Conservation (phyloP, 2,113 vertebrate species). For the Nestor notabilis region DNA sequence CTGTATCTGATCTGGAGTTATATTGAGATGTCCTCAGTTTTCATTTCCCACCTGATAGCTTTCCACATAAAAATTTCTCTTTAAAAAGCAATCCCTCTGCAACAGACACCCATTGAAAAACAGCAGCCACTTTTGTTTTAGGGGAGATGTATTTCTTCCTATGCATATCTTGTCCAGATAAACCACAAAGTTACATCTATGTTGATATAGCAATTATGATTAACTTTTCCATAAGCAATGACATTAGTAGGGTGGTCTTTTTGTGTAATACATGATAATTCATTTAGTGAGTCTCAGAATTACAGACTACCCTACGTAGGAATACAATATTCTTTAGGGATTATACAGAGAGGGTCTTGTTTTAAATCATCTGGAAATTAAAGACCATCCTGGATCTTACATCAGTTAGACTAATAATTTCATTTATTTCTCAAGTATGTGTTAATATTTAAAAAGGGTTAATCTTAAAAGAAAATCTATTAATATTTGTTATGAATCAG, state of each 20-base stretch:
- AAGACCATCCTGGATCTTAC: not conserved
- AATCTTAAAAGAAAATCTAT: not conserved
- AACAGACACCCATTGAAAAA: not conserved
- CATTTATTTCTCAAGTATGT: not conserved
- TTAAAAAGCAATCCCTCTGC: not conserved
- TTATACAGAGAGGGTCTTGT: not conserved
- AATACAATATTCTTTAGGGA: not conserved
- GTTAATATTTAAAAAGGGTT: not conserved
- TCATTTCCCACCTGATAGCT: not conserved
- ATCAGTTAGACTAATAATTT: not conserved
- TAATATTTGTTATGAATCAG: not conserved
- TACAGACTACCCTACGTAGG: not conserved
- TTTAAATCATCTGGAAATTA: not conserved
- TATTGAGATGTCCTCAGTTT: not conserved
- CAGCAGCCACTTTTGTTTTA: not conserved
- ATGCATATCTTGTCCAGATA: not conserved
- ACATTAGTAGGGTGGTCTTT: not conserved
- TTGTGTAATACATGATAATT: not conserved
- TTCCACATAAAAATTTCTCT: not conserved
- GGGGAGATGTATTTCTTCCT: not conserved
- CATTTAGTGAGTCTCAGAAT: not conserved
- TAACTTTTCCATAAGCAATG: not conserved
- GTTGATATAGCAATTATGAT: not conserved
- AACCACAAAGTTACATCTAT: not conserved
- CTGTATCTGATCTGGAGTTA: not conserved